A percentile compares a stretch with the other conserved stretches of the same genome.
These are phyloP conservation scores for Aldabrachelys gigantea DNA, from an alignment of 2,113 vertebrate genomes.

Conservation along the genomic window DNA sequence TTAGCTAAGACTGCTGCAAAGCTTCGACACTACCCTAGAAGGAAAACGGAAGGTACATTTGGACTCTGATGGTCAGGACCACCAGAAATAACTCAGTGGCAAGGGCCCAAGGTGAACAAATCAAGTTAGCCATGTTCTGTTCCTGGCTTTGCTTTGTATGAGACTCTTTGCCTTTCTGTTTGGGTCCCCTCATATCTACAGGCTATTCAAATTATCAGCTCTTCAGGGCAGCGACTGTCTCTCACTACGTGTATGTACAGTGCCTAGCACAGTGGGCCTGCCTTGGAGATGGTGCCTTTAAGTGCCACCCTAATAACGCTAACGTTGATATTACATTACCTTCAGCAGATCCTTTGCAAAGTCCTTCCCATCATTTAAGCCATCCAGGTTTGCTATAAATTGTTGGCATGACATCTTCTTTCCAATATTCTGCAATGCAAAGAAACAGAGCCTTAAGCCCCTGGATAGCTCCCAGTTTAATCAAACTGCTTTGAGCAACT, in stretches of 20 bases:
- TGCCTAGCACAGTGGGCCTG: neutral
- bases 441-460: constrained; percentile 37
- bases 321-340: constrained; percentile 76
- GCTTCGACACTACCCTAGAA: neutral
- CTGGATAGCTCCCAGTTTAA: neutral
- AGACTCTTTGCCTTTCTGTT: neutral
- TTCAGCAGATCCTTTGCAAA: constrained; percentile 96
- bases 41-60: neutral
- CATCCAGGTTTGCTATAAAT: constrained; percentile 94
- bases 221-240: neutral
- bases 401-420: constrained; percentile 98
- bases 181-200: neutral
- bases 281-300: neutral
- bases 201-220: neutral
- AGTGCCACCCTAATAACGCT: neutral
- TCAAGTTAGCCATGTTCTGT: too few species aligned
- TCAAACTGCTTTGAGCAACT: neutral
- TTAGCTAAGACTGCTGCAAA: neutral
- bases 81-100: neutral
- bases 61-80: neutral
- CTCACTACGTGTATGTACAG: neutral
- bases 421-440: constrained; percentile 91
- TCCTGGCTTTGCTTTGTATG: neutral
- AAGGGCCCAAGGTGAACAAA: neutral
- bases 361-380: constrained; percentile 93